These are phyloP conservation scores for Fistularia commersonii DNA, from an alignment of 2,797 vertebrate genomes.

Conservation along the genomic window DNA sequence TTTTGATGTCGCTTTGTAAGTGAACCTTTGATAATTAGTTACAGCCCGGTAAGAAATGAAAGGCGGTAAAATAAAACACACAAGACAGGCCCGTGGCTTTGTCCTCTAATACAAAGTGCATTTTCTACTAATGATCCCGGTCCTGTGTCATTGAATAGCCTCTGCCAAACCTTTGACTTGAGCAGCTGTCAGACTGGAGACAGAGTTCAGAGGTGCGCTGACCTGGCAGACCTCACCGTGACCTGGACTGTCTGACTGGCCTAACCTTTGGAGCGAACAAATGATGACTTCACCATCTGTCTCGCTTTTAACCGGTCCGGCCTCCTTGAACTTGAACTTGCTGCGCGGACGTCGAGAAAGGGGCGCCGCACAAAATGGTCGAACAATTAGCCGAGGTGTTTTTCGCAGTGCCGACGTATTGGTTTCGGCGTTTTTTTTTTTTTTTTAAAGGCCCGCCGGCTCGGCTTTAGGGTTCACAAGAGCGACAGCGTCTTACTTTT, in stretches of 20 bases:
- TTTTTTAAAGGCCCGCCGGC: slow-evolving; percentile 18
- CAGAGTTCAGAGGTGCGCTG: slow-evolving; percentile 55
- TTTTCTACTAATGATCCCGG: slow-evolving; percentile 3
- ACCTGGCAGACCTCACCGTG: slow-evolving; percentile 47
- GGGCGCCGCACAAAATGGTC: slow-evolving; percentile 8
- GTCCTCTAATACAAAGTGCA: too few relatives aligned
- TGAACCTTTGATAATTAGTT: too few relatives aligned
- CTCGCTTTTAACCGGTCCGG: slow-evolving; percentile 44
- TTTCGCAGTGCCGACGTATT: slow-evolving; percentile 8
- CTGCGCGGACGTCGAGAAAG: slow-evolving; percentile 24
- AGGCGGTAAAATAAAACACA: too few relatives aligned
- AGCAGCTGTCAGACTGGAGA: slow-evolving; percentile 68
- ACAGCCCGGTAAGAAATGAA: too few relatives aligned
- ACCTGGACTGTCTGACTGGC: slow-evolving; percentile 64
- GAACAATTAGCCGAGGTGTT: slow-evolving; percentile 1
- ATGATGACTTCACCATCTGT: slow-evolving; percentile 71
- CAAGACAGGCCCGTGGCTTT: too few relatives aligned
- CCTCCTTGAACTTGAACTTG: slow-evolving; percentile 76
- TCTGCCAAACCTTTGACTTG: slow-evolving; percentile 53
- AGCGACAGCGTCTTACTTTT: neutral
- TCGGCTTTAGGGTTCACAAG: neutral
- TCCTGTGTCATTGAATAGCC: slow-evolving; percentile 38
- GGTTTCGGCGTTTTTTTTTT: slow-evolving; percentile 6
- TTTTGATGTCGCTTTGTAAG: too few relatives aligned
- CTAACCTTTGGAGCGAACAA: slow-evolving; percentile 55